phyloP scores from a whole-genome alignment of 2,113 vertebrate genomes.

The Coptodon rendalli region DNA sequence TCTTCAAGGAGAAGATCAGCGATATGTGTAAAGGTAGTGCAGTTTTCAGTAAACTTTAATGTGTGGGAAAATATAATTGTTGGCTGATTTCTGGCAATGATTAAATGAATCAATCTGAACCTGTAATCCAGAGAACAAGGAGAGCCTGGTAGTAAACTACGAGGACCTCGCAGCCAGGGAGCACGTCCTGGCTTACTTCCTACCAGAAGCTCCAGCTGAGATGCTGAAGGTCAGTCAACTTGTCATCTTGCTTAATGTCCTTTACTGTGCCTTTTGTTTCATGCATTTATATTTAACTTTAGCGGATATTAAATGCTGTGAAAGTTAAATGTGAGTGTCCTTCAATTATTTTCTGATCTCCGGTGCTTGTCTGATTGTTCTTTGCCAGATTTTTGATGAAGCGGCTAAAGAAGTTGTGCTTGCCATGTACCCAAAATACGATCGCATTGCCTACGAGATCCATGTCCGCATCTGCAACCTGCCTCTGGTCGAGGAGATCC shows the following conservation, averaged over 20 bases:
- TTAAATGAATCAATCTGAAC: background rate
- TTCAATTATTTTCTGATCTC: background rate
- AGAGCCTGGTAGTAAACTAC: constrained; percentile 93
- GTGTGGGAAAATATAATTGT: background rate
- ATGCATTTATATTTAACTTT: background rate
- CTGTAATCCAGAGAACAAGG: constrained; percentile 82
- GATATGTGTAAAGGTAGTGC: constrained; percentile 95
- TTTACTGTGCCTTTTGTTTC: background rate
- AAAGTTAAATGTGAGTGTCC: background rate
- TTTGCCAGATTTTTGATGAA: constrained; percentile 82
- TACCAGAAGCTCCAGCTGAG: constrained; percentile 91
- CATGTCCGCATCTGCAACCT: constrained; percentile 94
- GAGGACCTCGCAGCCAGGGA: constrained; percentile 93
- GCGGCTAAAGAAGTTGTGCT: constrained; percentile 93
- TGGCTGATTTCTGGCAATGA: background rate
- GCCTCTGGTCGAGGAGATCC: constrained; percentile 92
- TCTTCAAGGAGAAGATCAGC: constrained; percentile 96
- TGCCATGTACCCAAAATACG: constrained; percentile 97
- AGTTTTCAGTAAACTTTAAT: background rate
- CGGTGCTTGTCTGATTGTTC: background rate
- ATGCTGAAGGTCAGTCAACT: constrained; percentile 82
- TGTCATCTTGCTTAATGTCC: background rate
- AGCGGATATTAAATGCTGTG: background rate
- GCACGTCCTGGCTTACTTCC: constrained; percentile 93
- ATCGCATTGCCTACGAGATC: constrained; percentile 88